phyloP scores from a whole-genome alignment of 2,888 invertebrate species.

The Philopedon plagiatum region DNA sequence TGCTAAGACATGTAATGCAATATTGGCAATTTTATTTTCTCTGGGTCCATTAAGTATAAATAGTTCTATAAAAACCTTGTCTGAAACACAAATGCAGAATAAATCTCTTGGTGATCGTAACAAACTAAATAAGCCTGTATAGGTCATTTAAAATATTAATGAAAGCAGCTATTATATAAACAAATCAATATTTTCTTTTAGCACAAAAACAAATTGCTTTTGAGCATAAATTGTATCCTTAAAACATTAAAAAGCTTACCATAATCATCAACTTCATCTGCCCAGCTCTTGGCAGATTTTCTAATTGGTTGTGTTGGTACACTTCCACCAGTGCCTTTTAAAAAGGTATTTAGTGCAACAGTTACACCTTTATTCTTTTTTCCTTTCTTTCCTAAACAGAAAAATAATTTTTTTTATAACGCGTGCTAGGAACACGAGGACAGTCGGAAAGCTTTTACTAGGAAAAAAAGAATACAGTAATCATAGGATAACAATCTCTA shows the following conservation, averaged over 20 bases:
- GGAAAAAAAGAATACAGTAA: slow-evolving; percentile 48
- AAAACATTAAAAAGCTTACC: slow-evolving; percentile 73
- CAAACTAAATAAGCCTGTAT: too few species aligned
- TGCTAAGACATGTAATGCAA: too few species aligned
- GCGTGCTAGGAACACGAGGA: slow-evolving; percentile 34
- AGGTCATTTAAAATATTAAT: too few species aligned
- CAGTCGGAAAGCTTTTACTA: slow-evolving; percentile 23
- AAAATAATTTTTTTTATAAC: slow-evolving; percentile 35
- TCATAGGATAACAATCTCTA: slow-evolving; percentile 31
- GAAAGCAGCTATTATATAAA: too few species aligned
- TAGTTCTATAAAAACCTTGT: too few species aligned
- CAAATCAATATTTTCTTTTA: too few species aligned
- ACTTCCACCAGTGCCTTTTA: slow-evolving; percentile 78
- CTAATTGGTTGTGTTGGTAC: slow-evolving; percentile 71
- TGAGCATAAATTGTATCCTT: too few species aligned
- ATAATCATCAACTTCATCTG: slow-evolving; percentile 86
- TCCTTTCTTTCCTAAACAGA: slow-evolving; percentile 75
- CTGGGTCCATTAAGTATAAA: too few species aligned
- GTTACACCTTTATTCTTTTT: slow-evolving; percentile 90
- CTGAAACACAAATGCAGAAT: too few species aligned
- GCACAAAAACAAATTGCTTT: too few species aligned
- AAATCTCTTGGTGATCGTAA: too few species aligned
- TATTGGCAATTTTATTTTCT: too few species aligned
- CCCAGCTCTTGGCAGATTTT: slow-evolving; percentile 77
- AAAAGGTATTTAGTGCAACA: slow-evolving; percentile 85